Base-by-base conservation (phyloP, 1,140 invertebrate species). In the Venustaconcha ellipsiformis region DNA sequence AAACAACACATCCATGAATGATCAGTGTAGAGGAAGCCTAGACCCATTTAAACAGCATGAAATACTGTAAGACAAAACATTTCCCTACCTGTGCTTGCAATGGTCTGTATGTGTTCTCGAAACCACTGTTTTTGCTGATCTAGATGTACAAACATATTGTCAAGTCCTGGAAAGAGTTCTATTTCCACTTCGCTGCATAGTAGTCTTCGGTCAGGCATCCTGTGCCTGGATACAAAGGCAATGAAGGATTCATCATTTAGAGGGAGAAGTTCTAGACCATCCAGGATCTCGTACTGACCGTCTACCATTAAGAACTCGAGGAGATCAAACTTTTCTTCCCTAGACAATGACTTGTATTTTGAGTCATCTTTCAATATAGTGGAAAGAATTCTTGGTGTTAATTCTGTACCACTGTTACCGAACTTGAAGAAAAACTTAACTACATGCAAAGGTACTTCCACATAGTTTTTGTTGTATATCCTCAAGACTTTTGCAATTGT, bases 81-180 rank as follows among this genome's bases (percentile, higher is more conserved):
- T 60, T n/a, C 12, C 59, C 12, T 60, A 60, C 59, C 59, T 60
- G 3, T 60, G 18, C 11, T 60, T 60, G 59, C 20, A 18, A 60
- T 60, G 59, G 17, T 23, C 11, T 14, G 17, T 6, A 60, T n/a
- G 12, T 60, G 59, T 60, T 5, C 20, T 60, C 2, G 4, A 18
- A 60, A 23, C 17, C 18, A 4, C 3, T 18, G 18, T 60, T 18
- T 6, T 60, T 2, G 59, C 20, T 2, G 2, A 60, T 18, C 17
- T 23, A 60, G 59, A 60, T 82, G 59, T 60, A 60, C 17, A 8
- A 60, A n/a, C 20, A 18, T 60, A 3, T 60, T 23, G 4, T 60
- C 59, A 60, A n/a, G 20, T 14, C 59, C 59, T 4, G 59, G 59
- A 60, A 60, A n/a, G 18, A 60, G 59, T 60, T 60, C 59, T 3